A percentile compares a stretch with the other conserved stretches of the same genome.
Evolutionary conservation across 2,888 invertebrate species (phyloP).

Genomic region (Cephus sareptanus): DNA sequence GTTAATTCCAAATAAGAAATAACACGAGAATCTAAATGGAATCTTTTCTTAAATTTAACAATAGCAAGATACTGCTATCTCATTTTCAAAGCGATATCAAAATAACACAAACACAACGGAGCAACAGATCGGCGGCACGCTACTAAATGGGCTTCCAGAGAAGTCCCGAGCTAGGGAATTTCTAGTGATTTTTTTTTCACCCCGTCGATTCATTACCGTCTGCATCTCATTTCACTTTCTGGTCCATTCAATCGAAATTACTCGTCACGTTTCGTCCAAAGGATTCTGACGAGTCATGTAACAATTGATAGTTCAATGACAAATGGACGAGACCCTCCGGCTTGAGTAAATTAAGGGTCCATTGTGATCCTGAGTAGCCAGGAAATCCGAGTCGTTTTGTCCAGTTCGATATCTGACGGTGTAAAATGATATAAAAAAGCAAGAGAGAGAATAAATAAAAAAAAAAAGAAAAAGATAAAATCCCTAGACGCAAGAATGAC

Average conservation of each 20-base stretch:
- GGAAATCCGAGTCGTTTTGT: background rate
- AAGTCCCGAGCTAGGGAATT: background rate
- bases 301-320: background rate
- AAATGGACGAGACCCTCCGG: background rate
- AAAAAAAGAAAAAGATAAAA: background rate
- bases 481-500: background rate
- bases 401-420: background rate
- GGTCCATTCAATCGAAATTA: background rate
- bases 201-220: background rate
- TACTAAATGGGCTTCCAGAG: background rate
- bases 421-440: background rate
- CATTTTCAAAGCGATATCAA: background rate
- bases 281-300: background rate
- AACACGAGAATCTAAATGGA: background rate
- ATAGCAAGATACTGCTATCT: background rate
- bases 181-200: background rate
- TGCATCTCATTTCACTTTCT: background rate
- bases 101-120: background rate
- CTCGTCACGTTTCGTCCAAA: background rate
- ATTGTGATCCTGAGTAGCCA: background rate
- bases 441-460: background rate
- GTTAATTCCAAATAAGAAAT: background rate
- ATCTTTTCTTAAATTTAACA: background rate
- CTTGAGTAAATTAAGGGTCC: background rate
- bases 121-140: background rate